phyloP scores from a whole-genome alignment of 2,888 invertebrate species.

The Platycheirus rosarum region DNA sequence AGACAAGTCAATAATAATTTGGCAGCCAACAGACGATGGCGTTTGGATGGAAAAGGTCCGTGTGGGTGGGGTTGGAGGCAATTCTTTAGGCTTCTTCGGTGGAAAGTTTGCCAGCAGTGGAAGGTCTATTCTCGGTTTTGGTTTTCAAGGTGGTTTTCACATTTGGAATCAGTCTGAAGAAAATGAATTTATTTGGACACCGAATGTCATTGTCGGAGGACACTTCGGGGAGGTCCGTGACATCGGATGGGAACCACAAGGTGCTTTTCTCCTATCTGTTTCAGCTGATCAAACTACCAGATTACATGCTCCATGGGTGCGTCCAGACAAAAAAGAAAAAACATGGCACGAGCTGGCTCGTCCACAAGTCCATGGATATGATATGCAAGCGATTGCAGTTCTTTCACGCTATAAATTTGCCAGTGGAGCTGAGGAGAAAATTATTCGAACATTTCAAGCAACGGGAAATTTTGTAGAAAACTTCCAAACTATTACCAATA shows the following conservation, averaged over 20 bases:
- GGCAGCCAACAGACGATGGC: slow-evolving; percentile 87
- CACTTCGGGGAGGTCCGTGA: slow-evolving; percentile 94
- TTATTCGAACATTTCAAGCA: slow-evolving; percentile 92
- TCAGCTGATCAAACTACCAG: slow-evolving; percentile 95
- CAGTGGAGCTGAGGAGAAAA: slow-evolving; percentile 98
- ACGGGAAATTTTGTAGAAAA: slow-evolving; percentile 93
- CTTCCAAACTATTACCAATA: slow-evolving; percentile 85
- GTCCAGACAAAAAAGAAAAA: slow-evolving; percentile 77
- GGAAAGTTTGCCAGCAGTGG: slow-evolving; percentile 90
- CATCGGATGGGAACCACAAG: slow-evolving; percentile 92
- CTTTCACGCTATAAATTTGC: slow-evolving; percentile 89
- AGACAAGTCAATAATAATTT: slow-evolving; percentile 95
- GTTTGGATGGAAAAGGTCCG: slow-evolving; percentile 93
- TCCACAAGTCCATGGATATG: slow-evolving; percentile 98
- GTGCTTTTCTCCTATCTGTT: slow-evolving; percentile 89
- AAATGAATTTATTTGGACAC: slow-evolving; percentile 84
- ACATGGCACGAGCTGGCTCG: slow-evolving; percentile 97
- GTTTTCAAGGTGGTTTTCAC: slow-evolving; percentile 96
- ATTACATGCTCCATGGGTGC: slow-evolving; percentile 92
- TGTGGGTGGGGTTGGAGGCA: slow-evolving; percentile 96
- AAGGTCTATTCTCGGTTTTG: slow-evolving; percentile 89
- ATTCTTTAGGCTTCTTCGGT: slow-evolving; percentile 96
- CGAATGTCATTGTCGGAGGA: slow-evolving; percentile 88
- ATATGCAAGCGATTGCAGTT: slow-evolving; percentile 91
- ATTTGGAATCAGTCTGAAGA: slow-evolving; percentile 88